Evolutionary conservation across 1,140 invertebrate species (phyloP).

Genomic region (Eriosoma lanigerum): DNA sequence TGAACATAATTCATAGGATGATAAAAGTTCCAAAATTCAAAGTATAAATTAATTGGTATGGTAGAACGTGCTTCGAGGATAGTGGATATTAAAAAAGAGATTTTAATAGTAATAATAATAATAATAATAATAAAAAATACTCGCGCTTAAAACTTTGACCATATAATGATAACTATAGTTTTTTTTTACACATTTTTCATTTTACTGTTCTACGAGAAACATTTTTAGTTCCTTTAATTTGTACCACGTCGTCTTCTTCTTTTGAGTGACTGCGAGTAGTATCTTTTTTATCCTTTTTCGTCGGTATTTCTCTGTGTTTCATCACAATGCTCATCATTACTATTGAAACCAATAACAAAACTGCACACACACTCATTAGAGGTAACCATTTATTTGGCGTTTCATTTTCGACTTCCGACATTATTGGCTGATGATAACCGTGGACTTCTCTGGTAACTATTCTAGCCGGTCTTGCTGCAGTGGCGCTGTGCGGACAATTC

Average conservation of each 20-base stretch:
- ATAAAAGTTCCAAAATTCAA: constrained; percentile 41
- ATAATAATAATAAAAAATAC: constrained; percentile 26
- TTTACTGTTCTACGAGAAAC: constrained; percentile 36
- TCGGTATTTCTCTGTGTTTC: constrained; percentile 14
- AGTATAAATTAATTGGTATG: constrained; percentile 39
- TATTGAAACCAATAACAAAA: not conserved
- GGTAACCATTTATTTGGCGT: constrained; percentile 32
- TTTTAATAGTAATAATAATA: not conserved
- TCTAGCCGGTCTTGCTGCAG: constrained; percentile 47
- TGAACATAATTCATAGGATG: not conserved
- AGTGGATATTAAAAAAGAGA: constrained; percentile 10
- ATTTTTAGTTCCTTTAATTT: constrained; percentile 29
- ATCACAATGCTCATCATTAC: not conserved
- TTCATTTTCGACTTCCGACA: not conserved
- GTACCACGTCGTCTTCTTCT: constrained; percentile 24
- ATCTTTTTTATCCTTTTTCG: constrained; percentile 38
- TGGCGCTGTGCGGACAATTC: constrained; percentile 61
- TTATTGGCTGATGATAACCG: not conserved
- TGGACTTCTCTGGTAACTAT: constrained; percentile 50
- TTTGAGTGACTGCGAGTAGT: not conserved
- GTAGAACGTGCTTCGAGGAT: constrained; percentile 31
- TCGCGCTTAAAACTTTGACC: not conserved
- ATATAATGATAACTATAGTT: not conserved
- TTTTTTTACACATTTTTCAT: constrained; percentile 9
- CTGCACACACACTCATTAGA: not conserved